Percentiles rank a stretch among this genome's conserved stretches.
Conservation (phyloP, 2,888 invertebrate species). For the Trilocha varians region DNA sequence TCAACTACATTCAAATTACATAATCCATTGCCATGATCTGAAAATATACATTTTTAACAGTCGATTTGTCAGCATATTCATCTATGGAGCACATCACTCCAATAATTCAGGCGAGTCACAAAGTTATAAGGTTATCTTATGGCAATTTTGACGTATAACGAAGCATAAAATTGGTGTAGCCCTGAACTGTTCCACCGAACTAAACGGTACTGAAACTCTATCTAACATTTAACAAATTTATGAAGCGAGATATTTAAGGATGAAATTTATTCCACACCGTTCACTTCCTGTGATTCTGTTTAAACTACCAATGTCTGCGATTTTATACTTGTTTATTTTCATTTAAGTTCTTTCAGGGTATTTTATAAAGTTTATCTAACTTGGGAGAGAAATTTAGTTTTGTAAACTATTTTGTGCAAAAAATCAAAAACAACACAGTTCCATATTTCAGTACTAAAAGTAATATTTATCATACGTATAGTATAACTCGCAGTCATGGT, state of each 20-base stretch:
- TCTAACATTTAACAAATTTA: constrained; percentile 40
- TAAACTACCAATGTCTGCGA: background rate
- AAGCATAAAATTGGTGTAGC: constrained; percentile 41
- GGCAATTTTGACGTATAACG: constrained; percentile 40
- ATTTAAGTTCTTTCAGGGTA: no score
- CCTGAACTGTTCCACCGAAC: constrained; percentile 14
- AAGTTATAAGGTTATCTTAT: constrained; percentile 25
- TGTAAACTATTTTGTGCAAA: no score
- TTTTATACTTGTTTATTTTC: background rate
- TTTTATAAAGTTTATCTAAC: no score
- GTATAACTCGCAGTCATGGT: no score
- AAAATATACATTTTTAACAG: background rate
- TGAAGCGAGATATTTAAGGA: constrained; percentile 26
- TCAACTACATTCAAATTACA: background rate
- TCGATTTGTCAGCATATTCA: background rate
- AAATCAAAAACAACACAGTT: no score
- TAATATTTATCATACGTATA: no score
- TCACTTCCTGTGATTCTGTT: constrained; percentile 15
- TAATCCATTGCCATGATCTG: background rate
- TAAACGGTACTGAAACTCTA: constrained; percentile 33
- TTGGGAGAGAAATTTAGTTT: no score
- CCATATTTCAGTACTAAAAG: no score
- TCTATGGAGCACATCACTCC: background rate
- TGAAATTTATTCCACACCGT: constrained; percentile 31
- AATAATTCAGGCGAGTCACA: constrained; percentile 11